A percentile compares a stretch with the other conserved stretches of the same genome.
Conservation (phyloP, 30 jellyfish, hydroid and myxozoan species). For the Turritopsis rubra region DNA sequence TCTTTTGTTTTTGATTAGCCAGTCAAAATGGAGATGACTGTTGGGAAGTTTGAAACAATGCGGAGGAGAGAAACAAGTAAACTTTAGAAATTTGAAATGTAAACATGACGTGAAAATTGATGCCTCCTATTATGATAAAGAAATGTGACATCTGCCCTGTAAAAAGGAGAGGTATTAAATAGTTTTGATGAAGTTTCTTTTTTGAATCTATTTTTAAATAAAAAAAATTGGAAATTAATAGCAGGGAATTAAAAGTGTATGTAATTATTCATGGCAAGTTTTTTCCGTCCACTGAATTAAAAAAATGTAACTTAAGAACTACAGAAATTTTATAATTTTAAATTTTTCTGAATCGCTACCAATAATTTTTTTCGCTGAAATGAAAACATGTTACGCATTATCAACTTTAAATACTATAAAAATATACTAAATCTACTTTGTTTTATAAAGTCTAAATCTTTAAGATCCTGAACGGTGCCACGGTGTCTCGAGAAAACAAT, state of each 20-base stretch:
- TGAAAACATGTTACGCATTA: neutral
- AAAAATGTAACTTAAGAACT: no score
- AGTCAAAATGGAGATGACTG: conserved; percentile 7
- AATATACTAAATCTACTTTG: neutral
- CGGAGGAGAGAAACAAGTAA: conserved; percentile 2
- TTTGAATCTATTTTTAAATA: neutral
- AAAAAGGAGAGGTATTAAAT: neutral
- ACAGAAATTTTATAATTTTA: neutral
- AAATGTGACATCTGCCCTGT: neutral
- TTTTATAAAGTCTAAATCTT: neutral
- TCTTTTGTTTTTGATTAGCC: conserved; percentile 4
- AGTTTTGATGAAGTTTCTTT: neutral
- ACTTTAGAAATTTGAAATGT: neutral
- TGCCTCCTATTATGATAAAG: neutral
- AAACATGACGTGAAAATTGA: neutral
- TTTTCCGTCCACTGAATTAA: neutral
- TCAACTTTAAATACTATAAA: neutral
- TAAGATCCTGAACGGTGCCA: conserved; percentile 83
- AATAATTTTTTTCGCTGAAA: neutral
- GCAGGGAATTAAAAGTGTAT: neutral
- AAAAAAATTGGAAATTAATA: neutral
- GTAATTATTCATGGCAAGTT: neutral
- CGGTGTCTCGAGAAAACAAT: conserved; percentile 65
- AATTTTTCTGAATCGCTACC: neutral
- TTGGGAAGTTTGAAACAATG: conserved; percentile 5